phyloP scores from a whole-genome alignment of 2,888 invertebrate genomes.

The Cheilosia urbana region DNA sequence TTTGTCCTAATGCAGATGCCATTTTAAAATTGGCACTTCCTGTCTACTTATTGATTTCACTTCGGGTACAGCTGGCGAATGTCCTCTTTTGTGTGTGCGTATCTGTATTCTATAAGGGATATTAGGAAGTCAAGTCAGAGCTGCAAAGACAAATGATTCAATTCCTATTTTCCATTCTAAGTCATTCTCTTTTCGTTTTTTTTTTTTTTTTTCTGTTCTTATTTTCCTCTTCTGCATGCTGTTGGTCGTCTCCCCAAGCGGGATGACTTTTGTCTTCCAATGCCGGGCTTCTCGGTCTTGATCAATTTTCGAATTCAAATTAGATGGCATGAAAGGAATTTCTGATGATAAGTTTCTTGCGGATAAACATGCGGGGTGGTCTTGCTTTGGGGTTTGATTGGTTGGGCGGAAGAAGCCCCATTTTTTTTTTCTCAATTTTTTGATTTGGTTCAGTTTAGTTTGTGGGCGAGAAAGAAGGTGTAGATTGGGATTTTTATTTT shows the following conservation, averaged over 20 bases:
- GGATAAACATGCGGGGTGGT: slow-evolving; percentile 54
- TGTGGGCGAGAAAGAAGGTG: slow-evolving; percentile 33
- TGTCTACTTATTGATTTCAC: slow-evolving; percentile 60
- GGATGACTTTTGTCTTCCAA: slow-evolving; percentile 55
- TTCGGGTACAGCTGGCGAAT: slow-evolving; percentile 12
- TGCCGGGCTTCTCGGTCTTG: slow-evolving; percentile 40
- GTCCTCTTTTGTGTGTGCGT: slow-evolving; percentile 31
- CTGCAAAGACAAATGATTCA: slow-evolving; percentile 67
- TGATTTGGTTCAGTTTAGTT: slow-evolving; percentile 23
- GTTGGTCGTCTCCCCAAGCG: slow-evolving; percentile 22
- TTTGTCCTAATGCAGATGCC: slow-evolving; percentile 60
- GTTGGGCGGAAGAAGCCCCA: slow-evolving; percentile 33
- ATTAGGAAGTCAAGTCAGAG: slow-evolving; percentile 16
- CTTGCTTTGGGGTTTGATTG: slow-evolving; percentile 40
- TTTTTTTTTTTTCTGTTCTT: background rate
- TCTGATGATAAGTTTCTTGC: slow-evolving; percentile 65
- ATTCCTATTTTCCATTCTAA: slow-evolving; percentile 48
- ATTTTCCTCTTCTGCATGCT: slow-evolving; percentile 4
- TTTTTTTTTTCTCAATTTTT: slow-evolving; percentile 6
- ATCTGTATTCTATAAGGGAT: background rate
- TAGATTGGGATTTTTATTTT: slow-evolving; percentile 59
- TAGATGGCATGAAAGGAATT: slow-evolving; percentile 68
- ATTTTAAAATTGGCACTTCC: slow-evolving; percentile 64
- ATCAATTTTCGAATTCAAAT: slow-evolving; percentile 74
- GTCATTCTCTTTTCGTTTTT: slow-evolving; percentile 10